phyloP scores from a whole-genome alignment of 2,113 vertebrate species.

The Oncorhynchus keta region DNA sequence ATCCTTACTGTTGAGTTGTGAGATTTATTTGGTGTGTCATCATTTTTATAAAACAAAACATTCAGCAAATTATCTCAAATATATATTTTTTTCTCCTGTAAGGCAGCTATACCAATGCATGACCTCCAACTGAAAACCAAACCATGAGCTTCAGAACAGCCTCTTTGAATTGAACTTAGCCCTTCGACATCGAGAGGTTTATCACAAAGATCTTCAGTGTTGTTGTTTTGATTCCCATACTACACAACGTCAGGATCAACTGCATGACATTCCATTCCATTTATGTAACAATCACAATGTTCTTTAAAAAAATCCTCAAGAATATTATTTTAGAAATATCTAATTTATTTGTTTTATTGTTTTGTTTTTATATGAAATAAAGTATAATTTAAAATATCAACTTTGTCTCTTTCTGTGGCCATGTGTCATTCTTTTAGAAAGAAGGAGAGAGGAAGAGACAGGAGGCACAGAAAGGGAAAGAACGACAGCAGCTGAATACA shows the following conservation, averaged over 20 bases:
- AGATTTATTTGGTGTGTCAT: constrained; percentile 11
- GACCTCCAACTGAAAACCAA: constrained; percentile 14
- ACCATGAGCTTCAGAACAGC: not conserved
- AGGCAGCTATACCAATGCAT: constrained; percentile 28
- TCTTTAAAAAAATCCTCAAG: constrained; percentile 64
- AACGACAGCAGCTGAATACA: not conserved
- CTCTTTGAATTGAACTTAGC: not conserved
- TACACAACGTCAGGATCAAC: not conserved
- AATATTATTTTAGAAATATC: constrained; percentile 80
- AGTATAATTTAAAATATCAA: constrained; percentile 77
- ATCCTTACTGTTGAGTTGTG: constrained; percentile 4
- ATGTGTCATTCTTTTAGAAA: not conserved
- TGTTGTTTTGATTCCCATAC: not conserved
- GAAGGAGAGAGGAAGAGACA: too few relatives aligned
- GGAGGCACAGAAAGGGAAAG: too few relatives aligned
- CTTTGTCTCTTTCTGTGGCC: not conserved
- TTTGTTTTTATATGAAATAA: constrained; percentile 82
- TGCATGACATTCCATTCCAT: constrained; percentile 59
- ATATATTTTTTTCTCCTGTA: not conserved
- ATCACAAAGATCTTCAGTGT: not conserved
- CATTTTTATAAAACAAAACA: not conserved
- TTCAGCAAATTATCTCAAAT: not conserved
- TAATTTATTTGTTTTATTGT: constrained; percentile 84
- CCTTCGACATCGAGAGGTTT: not conserved
- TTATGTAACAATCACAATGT: constrained; percentile 55